phyloP scores from a whole-genome alignment of 2,113 vertebrate genomes.

The Oenanthe melanoleuca region DNA sequence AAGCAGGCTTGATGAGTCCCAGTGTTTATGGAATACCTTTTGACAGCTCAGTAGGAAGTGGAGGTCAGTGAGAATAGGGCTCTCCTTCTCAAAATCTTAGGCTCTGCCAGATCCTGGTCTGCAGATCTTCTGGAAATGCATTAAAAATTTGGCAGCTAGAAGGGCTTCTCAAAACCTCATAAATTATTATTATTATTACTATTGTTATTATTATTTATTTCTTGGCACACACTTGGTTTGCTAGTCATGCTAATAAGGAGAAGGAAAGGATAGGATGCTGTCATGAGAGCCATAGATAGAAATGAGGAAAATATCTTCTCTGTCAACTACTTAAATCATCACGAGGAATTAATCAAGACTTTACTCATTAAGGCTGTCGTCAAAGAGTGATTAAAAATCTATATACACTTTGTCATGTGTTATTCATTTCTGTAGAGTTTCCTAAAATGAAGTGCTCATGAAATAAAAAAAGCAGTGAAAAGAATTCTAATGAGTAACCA shows the following conservation, averaged over 20 bases:
- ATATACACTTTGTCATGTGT: neutral
- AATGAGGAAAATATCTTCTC: constrained; percentile 5
- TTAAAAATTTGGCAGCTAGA: neutral
- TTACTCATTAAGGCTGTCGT: neutral
- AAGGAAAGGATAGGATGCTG: neutral
- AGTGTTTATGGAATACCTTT: neutral
- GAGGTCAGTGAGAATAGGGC: neutral
- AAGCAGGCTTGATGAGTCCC: neutral
- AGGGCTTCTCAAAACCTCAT: neutral
- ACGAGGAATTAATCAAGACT: constrained; percentile 17
- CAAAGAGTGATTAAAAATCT: constrained; percentile 25
- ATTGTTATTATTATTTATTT: neutral
- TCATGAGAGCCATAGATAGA: neutral
- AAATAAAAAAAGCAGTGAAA: constrained; percentile 12
- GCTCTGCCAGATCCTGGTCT: neutral
- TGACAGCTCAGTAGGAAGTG: neutral
- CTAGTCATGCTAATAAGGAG: neutral
- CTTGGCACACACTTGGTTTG: neutral
- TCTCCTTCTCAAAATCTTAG: neutral
- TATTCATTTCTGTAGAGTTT: constrained; percentile 19
- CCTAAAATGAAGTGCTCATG: neutral
- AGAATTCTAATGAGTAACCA: neutral
- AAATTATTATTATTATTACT: neutral
- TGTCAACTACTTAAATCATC: constrained; percentile 6
- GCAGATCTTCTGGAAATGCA: neutral